A percentile compares a stretch with the other conserved stretches of the same genome.
phyloP scores from a whole-genome alignment of 2,113 vertebrate species.

The Acanthisitta chloris region DNA sequence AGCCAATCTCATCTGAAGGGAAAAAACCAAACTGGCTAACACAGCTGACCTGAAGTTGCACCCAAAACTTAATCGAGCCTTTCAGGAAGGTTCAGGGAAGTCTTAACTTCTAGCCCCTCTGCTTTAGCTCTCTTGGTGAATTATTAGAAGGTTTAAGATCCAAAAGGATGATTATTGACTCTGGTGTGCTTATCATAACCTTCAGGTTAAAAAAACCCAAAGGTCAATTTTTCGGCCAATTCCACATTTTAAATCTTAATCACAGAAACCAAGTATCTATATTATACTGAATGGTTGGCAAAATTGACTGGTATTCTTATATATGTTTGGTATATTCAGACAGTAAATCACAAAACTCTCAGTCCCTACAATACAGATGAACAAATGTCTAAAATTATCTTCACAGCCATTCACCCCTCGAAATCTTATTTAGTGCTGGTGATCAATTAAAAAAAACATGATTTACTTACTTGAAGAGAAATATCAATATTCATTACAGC shows the following conservation, averaged over 20 bases:
- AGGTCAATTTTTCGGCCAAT: neutral
- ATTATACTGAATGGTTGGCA: neutral
- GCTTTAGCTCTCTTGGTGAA: neutral
- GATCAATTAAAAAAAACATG: neutral
- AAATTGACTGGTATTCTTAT: neutral
- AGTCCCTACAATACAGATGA: neutral
- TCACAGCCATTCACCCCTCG: neutral
- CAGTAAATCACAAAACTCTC: neutral
- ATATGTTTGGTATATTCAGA: neutral
- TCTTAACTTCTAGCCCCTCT: neutral
- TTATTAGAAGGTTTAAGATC: neutral
- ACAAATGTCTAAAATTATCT: neutral
- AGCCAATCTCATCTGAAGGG: neutral
- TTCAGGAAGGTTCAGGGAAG: neutral
- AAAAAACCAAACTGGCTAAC: neutral
- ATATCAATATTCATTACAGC: neutral
- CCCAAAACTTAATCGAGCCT: neutral
- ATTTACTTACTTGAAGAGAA: neutral
- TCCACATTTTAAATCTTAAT: neutral
- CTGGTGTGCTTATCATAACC: neutral
- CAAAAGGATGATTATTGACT: neutral
- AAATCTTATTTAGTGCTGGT: neutral
- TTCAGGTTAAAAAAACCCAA: neutral
- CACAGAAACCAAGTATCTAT: neutral
- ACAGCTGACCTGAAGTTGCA: neutral